Evolutionary conservation across 2,888 invertebrate genomes (phyloP).

Genomic region (Tanypteryx hageni): DNA sequence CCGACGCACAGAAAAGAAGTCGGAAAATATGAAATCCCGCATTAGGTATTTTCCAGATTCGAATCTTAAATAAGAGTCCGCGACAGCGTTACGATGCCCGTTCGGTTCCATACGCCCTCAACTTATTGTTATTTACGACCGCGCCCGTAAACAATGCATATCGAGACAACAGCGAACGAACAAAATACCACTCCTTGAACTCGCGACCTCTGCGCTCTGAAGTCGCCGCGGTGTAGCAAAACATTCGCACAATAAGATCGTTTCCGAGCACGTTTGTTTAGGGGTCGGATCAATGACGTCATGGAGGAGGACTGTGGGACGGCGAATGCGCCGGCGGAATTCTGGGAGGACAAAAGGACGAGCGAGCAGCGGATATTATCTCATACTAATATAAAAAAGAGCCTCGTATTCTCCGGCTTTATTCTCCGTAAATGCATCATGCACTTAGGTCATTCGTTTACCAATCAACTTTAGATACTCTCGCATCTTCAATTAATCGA

Average conservation of each 20-base stretch:
- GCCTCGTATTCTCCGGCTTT: not conserved
- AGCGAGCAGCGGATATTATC: not conserved
- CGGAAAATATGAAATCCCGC: not conserved
- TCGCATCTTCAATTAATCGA: too few species aligned
- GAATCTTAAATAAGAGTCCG: not conserved
- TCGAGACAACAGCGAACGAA: not conserved
- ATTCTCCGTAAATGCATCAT: not conserved
- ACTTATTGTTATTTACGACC: not conserved
- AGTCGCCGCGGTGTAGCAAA: not conserved
- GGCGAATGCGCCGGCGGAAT: not conserved
- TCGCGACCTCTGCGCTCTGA: not conserved
- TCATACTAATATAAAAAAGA: too few species aligned
- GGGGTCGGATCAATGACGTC: not conserved
- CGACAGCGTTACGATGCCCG: not conserved
- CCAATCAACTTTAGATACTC: too few species aligned
- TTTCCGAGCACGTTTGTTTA: not conserved
- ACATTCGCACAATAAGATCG: not conserved
- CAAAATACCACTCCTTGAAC: not conserved
- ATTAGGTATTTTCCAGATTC: not conserved
- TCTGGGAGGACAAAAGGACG: not conserved
- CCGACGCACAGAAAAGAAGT: too few species aligned
- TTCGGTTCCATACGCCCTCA: not conserved
- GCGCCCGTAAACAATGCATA: not conserved
- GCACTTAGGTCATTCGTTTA: too few species aligned
- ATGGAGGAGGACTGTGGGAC: not conserved